Base-by-base conservation (phyloP, 2,113 vertebrate species). In the Cyprinodon tularosa region DNA sequence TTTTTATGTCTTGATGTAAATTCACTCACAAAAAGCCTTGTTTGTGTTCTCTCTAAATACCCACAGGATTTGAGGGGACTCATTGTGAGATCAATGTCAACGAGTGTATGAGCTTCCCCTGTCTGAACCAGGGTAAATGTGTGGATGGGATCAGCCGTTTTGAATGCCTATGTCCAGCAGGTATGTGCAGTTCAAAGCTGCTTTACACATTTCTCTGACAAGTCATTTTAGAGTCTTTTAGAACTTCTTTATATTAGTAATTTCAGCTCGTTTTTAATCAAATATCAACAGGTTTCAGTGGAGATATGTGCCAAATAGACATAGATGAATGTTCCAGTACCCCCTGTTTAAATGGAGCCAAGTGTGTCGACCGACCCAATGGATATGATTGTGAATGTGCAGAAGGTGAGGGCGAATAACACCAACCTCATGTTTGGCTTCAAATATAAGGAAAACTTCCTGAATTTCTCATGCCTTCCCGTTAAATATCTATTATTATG, bases 311-410 rank as follows among this genome's bases (percentile, higher is more conserved):
- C 83, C 97, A 98, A 90, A 95, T 97, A 17, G 97, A 99, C 87
- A 96, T 97, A 4, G 97, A 98, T 0, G 97, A 99, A 82, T 99
- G 97, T 72, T 97, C 97, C 72, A 99, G 97, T 81, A 99, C 97
- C 0, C 97, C 97, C 0, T 99, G 97, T 80, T 95, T 96, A 48
- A 98, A 99, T 0, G 97, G 97, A 39, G 97, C 97, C 82, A 99
- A 98, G 75, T 99, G 97, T 4, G 95, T 96, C 0, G 97, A 99
- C 77, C 94, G 96, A 68, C 97, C 97, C 3, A 97, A 98, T 0
- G 95, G 96, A 81, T 99, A 98, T 0, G 97, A 99, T 42, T 98
- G 97, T 87, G 96, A 97, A 89, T 99, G 97, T 14, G 96, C 97
- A 62, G 97, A 97, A 95, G 97, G 97, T 99, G 90, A 60, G 79